phyloP scores from a whole-genome alignment of 2,888 invertebrate species.

The Megamerina dolium region DNA sequence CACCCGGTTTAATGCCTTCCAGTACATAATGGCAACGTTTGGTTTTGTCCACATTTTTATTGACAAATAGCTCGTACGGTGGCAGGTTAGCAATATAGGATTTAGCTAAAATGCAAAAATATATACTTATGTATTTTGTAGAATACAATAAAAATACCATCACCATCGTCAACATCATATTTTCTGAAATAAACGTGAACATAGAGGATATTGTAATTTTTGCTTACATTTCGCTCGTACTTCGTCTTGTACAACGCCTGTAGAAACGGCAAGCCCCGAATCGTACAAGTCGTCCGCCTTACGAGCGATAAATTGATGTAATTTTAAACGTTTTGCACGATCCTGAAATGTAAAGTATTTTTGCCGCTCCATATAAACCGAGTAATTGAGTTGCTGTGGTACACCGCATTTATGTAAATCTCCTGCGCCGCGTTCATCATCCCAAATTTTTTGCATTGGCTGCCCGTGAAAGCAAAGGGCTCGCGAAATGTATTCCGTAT shows the following conservation, averaged over 20 bases:
- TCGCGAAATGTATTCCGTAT: slow-evolving; percentile 54
- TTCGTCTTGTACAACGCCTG: too few relatives aligned
- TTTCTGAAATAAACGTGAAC: too few relatives aligned
- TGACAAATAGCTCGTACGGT: slow-evolving; percentile 76
- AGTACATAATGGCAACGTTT: slow-evolving; percentile 72
- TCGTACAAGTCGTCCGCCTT: slow-evolving; percentile 75
- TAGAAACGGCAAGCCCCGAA: slow-evolving; percentile 43
- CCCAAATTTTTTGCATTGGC: slow-evolving; percentile 83
- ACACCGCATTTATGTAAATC: slow-evolving; percentile 62
- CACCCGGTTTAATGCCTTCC: slow-evolving; percentile 66
- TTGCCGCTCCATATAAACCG: slow-evolving; percentile 71
- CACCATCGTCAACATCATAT: too few relatives aligned
- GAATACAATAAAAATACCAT: too few relatives aligned
- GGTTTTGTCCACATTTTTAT: slow-evolving; percentile 63
- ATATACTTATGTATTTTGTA: background rate
- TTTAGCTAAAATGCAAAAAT: slow-evolving; percentile 18
- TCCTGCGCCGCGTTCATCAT: slow-evolving; percentile 72
- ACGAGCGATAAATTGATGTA: slow-evolving; percentile 82
- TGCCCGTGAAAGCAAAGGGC: slow-evolving; percentile 81
- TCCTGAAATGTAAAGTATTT: slow-evolving; percentile 79
- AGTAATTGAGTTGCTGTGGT: slow-evolving; percentile 60
- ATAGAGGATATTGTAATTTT: too few relatives aligned
- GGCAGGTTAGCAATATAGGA: slow-evolving; percentile 55
- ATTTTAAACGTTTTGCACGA: slow-evolving; percentile 72
- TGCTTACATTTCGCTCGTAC: too few relatives aligned